phyloP scores from a whole-genome alignment of 2,113 vertebrate species.

The Erythrolamprus reginae region DNA sequence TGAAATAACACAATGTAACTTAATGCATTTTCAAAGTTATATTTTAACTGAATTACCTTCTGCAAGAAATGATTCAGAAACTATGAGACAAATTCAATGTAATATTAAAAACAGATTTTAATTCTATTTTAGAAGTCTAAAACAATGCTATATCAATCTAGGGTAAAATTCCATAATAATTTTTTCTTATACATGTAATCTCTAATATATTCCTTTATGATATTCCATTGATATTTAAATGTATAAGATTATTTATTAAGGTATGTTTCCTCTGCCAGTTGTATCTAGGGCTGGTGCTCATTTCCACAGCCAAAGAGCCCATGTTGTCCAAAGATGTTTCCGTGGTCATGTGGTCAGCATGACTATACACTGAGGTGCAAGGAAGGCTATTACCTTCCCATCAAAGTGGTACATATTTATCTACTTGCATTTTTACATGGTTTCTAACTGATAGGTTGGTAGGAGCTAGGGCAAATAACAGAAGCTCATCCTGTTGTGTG shows the following conservation, averaged over 20 bases:
- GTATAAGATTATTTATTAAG: background rate
- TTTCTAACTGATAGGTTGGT: background rate
- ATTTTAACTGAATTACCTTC: conserved; percentile 37
- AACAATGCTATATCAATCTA: background rate
- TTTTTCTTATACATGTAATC: background rate
- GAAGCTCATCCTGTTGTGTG: background rate
- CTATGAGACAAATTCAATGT: conserved; percentile 24
- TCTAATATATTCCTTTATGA: background rate
- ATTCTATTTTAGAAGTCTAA: background rate
- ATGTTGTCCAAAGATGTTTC: background rate
- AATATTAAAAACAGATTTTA: background rate
- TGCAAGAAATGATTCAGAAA: conserved; percentile 40
- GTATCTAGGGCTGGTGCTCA: background rate
- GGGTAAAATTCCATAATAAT: background rate
- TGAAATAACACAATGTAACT: conserved; percentile 48
- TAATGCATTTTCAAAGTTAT: conserved; percentile 50
- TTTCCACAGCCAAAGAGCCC: background rate
- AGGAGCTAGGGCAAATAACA: background rate
- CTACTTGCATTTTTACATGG: background rate
- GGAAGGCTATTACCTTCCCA: background rate
- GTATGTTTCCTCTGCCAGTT: background rate
- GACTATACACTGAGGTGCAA: background rate
- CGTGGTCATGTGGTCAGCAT: background rate
- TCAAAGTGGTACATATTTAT: background rate
- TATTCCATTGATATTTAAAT: background rate